Evolutionary conservation across 1,140 invertebrate species (phyloP), one percentile per base, ranked within the genome.

Genomic region (Panagrolaimus sp.): DNA sequence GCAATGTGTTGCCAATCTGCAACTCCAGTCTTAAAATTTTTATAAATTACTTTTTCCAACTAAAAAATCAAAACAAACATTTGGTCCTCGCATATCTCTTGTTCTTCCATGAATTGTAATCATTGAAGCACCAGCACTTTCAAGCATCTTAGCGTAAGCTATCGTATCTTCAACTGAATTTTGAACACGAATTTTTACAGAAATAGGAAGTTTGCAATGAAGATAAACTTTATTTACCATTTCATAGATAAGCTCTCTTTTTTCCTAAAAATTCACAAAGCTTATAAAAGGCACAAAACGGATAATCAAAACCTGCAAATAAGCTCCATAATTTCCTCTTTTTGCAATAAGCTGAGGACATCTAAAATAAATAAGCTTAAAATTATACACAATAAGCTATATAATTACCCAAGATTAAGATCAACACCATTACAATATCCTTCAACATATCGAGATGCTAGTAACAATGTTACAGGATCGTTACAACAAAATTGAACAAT

Each of bases 401-500:
- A n/a, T n/a, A n/a, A n/a, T n/a, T n/a, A n/a, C n/a, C n/a, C 96
- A 65, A 99, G 87, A 86, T 99, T 99, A n/a, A 98, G 88, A 85
- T 99, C 96, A 65, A 75, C 89, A 13, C 92, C 95, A 86, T 96
- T 92, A 86, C 94, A 98, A 75, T 89, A 85, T 61, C 88, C 87
- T 83, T 94, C 89, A 13, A 91, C 92, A 16, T 93, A 84, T 73
- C 90, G 85, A 5, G 91, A 92, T 42, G 96, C 96, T 84, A 91
- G 88, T 65, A 94, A 83, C 78, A 98, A 87, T 20, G 88, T 88
- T 57, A 91, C 87, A 7, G 93, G 89, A 86, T 98, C 91, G 85
- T 98, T 98, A 0, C 92, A 93, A 86, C 95, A 98, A 87, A 98
- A 98, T 91, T 97, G 94, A 51, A 96, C 90, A 78, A 98, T 92